Conservation (phyloP, 2,888 invertebrate species). For the Hedya salicella region DNA sequence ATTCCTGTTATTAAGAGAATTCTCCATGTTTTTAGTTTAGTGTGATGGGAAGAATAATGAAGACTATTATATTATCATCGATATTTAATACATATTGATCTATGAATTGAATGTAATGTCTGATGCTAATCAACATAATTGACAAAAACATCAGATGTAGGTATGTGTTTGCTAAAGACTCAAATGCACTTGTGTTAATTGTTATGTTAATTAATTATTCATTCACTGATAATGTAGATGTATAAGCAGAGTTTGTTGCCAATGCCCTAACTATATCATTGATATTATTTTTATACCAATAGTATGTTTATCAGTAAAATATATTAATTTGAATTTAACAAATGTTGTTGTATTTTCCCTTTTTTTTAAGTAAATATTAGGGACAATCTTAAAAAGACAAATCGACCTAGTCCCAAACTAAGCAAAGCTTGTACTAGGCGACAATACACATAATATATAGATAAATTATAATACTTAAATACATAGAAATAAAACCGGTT, state of each 20-base stretch:
- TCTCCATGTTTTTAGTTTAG: neutral
- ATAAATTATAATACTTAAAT: too few species aligned
- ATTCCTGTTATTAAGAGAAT: too few species aligned
- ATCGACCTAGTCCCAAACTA: too few species aligned
- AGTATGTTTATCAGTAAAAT: slow-evolving; percentile 8
- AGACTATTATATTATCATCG: slow-evolving; percentile 7
- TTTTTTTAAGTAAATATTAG: too few species aligned
- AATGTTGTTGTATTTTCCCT: neutral
- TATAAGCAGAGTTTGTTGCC: slow-evolving; percentile 27
- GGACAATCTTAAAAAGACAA: too few species aligned
- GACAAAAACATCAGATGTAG: neutral
- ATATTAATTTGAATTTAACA: slow-evolving; percentile 2
- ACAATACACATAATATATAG: too few species aligned
- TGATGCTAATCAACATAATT: neutral
- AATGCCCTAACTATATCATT: neutral
- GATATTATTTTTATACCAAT: slow-evolving; percentile 14
- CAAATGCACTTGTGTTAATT: slow-evolving; percentile 9
- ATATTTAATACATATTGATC: slow-evolving; percentile 8
- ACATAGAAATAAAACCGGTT: too few species aligned
- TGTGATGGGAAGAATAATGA: slow-evolving; percentile 1
- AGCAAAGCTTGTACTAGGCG: too few species aligned
- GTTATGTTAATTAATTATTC: slow-evolving; percentile 22
- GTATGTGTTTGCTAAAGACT: neutral
- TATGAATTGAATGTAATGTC: neutral
- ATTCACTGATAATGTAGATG: slow-evolving; percentile 16